phyloP scores from a whole-genome alignment of 2,888 invertebrate genomes.

The Andrena bucephala region DNA sequence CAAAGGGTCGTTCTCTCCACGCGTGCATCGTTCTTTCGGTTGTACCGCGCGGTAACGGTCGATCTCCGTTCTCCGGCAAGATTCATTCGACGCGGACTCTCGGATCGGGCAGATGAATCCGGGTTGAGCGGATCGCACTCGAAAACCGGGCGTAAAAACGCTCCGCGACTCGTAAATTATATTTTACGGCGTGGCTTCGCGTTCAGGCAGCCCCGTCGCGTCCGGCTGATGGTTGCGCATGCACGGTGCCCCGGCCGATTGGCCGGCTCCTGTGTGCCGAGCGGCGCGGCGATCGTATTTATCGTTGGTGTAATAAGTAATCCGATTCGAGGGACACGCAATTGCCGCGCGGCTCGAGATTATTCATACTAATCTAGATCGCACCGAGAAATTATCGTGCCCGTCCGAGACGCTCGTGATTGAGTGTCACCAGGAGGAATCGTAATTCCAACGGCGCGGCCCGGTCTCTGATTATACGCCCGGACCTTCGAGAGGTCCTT shows the following conservation, averaged over 20 bases:
- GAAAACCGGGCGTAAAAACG: slow-evolving; percentile 69
- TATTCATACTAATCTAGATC: slow-evolving; percentile 34
- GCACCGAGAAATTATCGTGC: slow-evolving; percentile 35
- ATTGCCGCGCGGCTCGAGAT: slow-evolving; percentile 21
- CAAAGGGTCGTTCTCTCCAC: not conserved
- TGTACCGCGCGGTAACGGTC: slow-evolving; percentile 8
- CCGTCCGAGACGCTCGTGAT: not conserved
- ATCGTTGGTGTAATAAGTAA: slow-evolving; percentile 38
- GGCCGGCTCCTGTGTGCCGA: slow-evolving; percentile 7
- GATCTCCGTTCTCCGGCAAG: slow-evolving; percentile 26
- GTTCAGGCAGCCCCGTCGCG: slow-evolving; percentile 37
- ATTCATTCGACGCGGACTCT: slow-evolving; percentile 53
- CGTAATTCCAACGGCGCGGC: slow-evolving; percentile 23
- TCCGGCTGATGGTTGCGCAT: slow-evolving; percentile 43
- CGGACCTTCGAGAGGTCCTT: too few relatives aligned
- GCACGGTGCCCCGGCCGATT: slow-evolving; percentile 28
- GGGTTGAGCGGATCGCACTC: slow-evolving; percentile 35
- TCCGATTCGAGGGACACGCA: slow-evolving; percentile 39
- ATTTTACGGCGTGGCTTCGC: slow-evolving; percentile 68
- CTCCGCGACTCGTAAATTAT: slow-evolving; percentile 74
- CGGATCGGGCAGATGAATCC: slow-evolving; percentile 52
- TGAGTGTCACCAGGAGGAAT: slow-evolving; percentile 29
- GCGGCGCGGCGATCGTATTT: slow-evolving; percentile 23
- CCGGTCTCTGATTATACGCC: slow-evolving; percentile 21
- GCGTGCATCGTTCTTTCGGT: slow-evolving; percentile 7